Evolutionary conservation across 1,140 invertebrate genomes (phyloP).

Genomic region (Globodera rostochiensis): DNA sequence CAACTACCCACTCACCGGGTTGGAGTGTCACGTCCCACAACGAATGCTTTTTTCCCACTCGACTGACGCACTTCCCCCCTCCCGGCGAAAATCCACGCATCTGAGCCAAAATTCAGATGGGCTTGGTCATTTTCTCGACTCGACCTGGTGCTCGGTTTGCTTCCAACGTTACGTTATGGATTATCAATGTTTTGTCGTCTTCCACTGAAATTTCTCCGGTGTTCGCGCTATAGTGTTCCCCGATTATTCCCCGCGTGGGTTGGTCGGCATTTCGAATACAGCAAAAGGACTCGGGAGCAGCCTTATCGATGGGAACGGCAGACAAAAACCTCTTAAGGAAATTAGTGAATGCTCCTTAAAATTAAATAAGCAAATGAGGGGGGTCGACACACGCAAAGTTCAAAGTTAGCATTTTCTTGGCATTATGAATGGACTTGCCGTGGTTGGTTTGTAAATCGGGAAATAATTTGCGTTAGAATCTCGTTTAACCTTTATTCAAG

Average conservation of each 20-base stretch:
- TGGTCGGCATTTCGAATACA: conserved; percentile 44
- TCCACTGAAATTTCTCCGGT: conserved; percentile 49
- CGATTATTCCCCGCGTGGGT: conserved; percentile 42
- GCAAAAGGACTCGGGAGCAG: conserved; percentile 44
- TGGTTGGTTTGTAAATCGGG: not conserved
- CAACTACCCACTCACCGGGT: not conserved
- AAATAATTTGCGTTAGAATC: not conserved
- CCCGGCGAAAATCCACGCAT: conserved; percentile 57
- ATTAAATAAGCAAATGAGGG: too few species aligned
- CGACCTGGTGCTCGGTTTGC: conserved; percentile 52
- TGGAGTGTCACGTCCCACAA: conserved; percentile 39
- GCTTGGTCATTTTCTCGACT: not conserved
- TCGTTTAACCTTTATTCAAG: not conserved
- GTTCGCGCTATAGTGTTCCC: conserved; percentile 44
- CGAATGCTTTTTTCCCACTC: conserved; percentile 53
- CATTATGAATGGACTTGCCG: not conserved
- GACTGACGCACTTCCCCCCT: conserved; percentile 44
- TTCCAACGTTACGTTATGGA: conserved; percentile 47
- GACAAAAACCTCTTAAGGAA: conserved; percentile 40
- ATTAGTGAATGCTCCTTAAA: not conserved
- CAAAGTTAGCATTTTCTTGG: not conserved
- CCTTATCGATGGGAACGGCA: conserved; percentile 37
- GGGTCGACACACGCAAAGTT: not conserved
- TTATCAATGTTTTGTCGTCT: conserved; percentile 44
- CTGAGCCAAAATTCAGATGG: conserved; percentile 18